These are phyloP conservation scores for Zoanthus gigantus DNA, from an alignment of 92 coral and sea anemone genomes.

Conservation along the genomic window DNA sequence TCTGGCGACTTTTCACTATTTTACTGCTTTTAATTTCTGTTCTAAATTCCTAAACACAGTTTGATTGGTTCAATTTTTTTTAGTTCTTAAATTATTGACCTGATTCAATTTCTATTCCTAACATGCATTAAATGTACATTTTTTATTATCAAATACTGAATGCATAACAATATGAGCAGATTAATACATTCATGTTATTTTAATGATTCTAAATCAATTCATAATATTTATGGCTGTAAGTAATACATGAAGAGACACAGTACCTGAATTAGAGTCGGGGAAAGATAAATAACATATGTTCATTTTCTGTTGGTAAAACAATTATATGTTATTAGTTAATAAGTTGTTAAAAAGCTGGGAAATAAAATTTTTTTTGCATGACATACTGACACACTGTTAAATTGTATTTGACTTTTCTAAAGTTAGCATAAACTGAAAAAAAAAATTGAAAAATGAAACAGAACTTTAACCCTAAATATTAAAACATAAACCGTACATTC, in stretches of 20 bases:
- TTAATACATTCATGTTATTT: no score
- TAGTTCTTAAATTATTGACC: no score
- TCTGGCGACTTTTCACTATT: no score
- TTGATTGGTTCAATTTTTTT: no score
- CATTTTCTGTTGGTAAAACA: slow-evolving; percentile 70
- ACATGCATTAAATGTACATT: no score
- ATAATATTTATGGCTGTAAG: no score
- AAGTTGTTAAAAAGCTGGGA: not conserved
- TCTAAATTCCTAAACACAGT: no score
- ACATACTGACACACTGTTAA: not conserved
- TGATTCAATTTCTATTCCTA: no score
- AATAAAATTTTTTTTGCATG: not conserved
- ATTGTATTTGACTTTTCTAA: not conserved
- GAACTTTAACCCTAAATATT: not conserved
- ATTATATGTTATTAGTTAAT: not conserved
- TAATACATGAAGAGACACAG: not conserved
- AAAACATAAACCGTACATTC: not conserved
- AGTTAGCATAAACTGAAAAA: not conserved
- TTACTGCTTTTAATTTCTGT: no score
- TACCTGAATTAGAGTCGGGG: slow-evolving; percentile 99
- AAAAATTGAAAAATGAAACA: not conserved
- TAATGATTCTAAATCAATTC: no score
- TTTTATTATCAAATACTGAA: no score
- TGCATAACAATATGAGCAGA: no score
- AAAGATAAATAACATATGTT: slow-evolving; percentile 95